phyloP scores from a whole-genome alignment of 2,113 vertebrate species.

The Lipophrys pholis region DNA sequence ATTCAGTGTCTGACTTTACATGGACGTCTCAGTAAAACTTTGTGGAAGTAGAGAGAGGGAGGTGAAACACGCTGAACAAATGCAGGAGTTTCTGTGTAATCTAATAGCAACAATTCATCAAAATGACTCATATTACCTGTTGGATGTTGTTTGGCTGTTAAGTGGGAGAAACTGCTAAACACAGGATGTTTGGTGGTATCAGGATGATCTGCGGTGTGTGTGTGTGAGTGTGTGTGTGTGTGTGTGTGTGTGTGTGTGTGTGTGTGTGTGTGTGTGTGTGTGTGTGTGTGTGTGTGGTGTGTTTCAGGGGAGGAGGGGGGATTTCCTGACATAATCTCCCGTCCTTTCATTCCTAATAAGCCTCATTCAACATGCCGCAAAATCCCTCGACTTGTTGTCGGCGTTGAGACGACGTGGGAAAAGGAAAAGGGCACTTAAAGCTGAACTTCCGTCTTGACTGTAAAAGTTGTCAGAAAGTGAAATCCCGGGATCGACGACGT shows the following conservation, averaged over 20 bases:
- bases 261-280: too few species aligned
- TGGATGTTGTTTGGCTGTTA: background rate
- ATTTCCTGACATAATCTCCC: conserved; percentile 71
- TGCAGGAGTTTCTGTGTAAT: background rate
- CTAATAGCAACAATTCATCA: background rate
- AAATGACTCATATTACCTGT: background rate
- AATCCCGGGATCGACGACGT: too few species aligned
- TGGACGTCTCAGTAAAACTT: conserved; percentile 51
- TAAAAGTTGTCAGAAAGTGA: too few species aligned
- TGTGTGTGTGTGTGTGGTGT: too few species aligned
- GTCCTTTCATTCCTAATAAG: conserved; percentile 66
- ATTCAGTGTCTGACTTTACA: conserved; percentile 57
- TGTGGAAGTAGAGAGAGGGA: background rate
- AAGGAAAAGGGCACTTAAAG: conserved; percentile 40
- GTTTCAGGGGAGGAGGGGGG: conserved; percentile 41
- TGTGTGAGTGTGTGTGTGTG: conserved; percentile 8
- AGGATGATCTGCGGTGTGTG: conserved; percentile 8
- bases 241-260: too few species aligned
- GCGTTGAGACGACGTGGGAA: conserved; percentile 54
- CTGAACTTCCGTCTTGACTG: background rate
- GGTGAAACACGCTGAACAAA: too few species aligned
- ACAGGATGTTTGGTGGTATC: conserved; percentile 52
- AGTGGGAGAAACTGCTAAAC: background rate
- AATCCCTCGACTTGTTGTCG: conserved; percentile 44
- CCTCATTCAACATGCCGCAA: conserved; percentile 46